Percentiles rank a stretch among this genome's conserved stretches.
Evolutionary conservation across 2,888 invertebrate species (phyloP).

Genomic region (Drosophila robusta): DNA sequence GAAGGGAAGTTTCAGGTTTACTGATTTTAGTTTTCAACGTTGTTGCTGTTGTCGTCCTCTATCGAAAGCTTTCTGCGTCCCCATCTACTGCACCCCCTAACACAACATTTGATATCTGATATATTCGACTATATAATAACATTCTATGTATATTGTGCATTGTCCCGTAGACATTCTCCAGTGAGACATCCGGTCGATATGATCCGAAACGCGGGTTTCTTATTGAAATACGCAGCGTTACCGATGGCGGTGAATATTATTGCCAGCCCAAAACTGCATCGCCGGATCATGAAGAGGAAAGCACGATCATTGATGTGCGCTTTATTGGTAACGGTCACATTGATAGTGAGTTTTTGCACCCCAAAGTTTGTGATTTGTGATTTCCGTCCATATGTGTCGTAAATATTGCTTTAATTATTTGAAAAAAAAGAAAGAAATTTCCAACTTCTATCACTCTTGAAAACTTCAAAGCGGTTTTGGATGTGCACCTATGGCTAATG

Average conservation of each 20-base stretch:
- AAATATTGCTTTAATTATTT: conserved; percentile 72
- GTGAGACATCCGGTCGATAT: conserved; percentile 79
- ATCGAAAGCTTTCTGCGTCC: not conserved
- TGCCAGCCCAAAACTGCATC: conserved; percentile 82
- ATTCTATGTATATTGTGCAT: conserved; percentile 23
- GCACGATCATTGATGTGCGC: conserved; percentile 62
- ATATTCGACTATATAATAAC: conserved; percentile 2
- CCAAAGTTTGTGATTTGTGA: conserved; percentile 85
- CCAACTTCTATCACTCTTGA: conserved; percentile 19
- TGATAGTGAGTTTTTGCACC: conserved; percentile 85
- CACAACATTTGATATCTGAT: conserved; percentile 2
- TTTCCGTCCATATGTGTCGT: conserved; percentile 79
- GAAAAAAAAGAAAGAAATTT: conserved; percentile 7
- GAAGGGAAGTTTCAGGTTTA: not conserved
- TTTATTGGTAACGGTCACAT: conserved; percentile 83
- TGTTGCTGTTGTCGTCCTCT: not conserved
- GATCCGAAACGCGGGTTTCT: conserved; percentile 83
- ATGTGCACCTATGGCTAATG: conserved; percentile 41
- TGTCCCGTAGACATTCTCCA: conserved; percentile 77
- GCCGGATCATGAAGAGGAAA: conserved; percentile 78
- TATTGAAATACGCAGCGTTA: conserved; percentile 80
- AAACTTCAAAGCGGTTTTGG: conserved; percentile 51
- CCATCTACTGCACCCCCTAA: conserved; percentile 6
- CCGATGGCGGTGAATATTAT: conserved; percentile 80
- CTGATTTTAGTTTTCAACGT: not conserved